Conservation (phyloP, 2,113 vertebrate genomes). For the Todiramphus chloris region DNA sequence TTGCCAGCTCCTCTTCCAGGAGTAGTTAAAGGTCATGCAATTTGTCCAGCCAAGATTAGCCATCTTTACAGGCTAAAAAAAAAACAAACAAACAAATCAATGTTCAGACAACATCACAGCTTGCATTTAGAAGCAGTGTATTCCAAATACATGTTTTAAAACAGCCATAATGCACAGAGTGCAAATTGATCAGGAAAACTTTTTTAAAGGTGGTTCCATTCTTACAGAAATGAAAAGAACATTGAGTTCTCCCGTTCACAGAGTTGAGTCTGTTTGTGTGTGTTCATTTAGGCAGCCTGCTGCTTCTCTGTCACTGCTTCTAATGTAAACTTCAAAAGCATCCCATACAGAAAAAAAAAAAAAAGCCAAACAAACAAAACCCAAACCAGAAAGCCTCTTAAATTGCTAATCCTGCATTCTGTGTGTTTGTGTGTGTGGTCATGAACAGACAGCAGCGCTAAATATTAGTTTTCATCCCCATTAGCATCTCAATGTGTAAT, state of each 20-base stretch:
- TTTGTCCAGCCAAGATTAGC: constrained; percentile 25
- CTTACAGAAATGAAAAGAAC: not conserved
- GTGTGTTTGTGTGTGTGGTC: not conserved
- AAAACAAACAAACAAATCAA: not conserved
- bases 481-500: constrained; percentile 44
- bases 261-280: not conserved
- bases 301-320: not conserved
- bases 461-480: constrained; percentile 1
- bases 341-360: not conserved
- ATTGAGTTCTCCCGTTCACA: not conserved
- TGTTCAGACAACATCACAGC: not conserved
- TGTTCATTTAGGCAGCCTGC: not conserved
- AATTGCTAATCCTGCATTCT: not conserved
- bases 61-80: not conserved
- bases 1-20: not conserved
- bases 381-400: not conserved
- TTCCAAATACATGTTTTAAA: not conserved
- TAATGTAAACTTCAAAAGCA: not conserved
- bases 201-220: not conserved
- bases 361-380: not conserved
- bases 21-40: constrained; percentile 19
- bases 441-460: not conserved
- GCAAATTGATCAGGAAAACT: not conserved
- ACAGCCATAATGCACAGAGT: not conserved
- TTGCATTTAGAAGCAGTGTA: not conserved